Evolutionary conservation across 2,797 vertebrate species (phyloP), one percentile per base, ranked within the genome.

Genomic region (Xyrichtys novacula): DNA sequence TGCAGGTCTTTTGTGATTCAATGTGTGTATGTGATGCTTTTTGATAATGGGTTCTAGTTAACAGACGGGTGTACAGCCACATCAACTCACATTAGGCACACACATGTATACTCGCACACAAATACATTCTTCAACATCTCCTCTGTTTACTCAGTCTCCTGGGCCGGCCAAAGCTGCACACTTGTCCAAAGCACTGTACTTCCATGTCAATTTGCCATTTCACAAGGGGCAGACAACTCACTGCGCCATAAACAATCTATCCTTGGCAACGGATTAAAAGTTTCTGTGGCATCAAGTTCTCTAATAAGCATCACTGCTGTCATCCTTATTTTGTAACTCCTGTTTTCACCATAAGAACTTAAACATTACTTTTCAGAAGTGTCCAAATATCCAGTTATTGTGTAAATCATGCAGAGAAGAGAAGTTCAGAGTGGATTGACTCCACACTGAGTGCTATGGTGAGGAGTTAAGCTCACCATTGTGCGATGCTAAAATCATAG

Each of bases 121-220:
- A 31, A 44, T 44, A 40, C 25, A 20, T 34, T 20, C 14, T 19
- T 71, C 28, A 50, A 16, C 55, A 42, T 60, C 17, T 39, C 32
- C 5, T 39, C 58, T 46, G 55, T 66, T 81, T 67, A 76, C 49
- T 14, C 48, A 55, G 57, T 62, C 77, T 80, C 70, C 49, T n/a
- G 60, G 66, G 78, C 38, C 57, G 58, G 36, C 55, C 28, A 38
- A 50, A 70, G 44, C 56, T 42, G 54, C 42, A 53, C 26, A 59
- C 82, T 83, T 89, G 83, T 88, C 82, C 61, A 77, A 81, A 88
- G 58, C 70, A 76, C 59, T 89, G 68, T 81, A 73, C 76, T 80
- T 84, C 83, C 49, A 79, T 82, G 85, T 88, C 84, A 83, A 10
- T 85, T 85, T 78, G 31, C 43, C 31, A 59, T 87, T 72, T 66